phyloP scores from a whole-genome alignment of 2,113 vertebrate species.

The Chaenocephalus aceratus region DNA sequence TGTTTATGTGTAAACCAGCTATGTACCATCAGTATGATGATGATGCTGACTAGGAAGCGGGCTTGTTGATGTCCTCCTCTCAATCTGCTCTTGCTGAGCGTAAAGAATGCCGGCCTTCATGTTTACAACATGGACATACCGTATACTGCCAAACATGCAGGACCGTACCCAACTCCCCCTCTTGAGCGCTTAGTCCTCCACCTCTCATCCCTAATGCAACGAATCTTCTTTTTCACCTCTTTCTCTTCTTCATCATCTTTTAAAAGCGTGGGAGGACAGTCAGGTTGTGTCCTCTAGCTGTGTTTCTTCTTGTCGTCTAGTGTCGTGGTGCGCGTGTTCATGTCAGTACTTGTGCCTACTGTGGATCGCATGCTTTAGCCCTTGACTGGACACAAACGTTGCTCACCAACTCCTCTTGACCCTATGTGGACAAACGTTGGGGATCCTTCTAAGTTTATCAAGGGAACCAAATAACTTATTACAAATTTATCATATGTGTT shows the following conservation, averaged over 20 bases:
- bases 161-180: constrained; percentile 68
- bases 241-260: constrained; percentile 70
- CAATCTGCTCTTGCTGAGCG: constrained; percentile 60
- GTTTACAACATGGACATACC: constrained; percentile 80
- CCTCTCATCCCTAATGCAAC: constrained; percentile 61
- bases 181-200: constrained; percentile 62
- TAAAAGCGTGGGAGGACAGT: constrained; percentile 74
- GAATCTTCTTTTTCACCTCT: constrained; percentile 56
- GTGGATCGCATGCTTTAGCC: constrained; percentile 89
- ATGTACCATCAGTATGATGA: constrained; percentile 51
- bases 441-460: constrained; percentile 84
- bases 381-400: constrained; percentile 85
- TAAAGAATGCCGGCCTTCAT: constrained; percentile 73
- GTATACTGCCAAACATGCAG: constrained; percentile 80
- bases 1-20: constrained; percentile 59
- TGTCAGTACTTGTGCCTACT: constrained; percentile 87
- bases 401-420: constrained; percentile 84
- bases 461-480: constrained; percentile 88
- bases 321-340: constrained; percentile 86
- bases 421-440: constrained; percentile 82
- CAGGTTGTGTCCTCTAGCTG: constrained; percentile 78
- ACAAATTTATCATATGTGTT: constrained; percentile 87
- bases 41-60: constrained; percentile 57
- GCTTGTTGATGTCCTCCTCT: constrained; percentile 46
- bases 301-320: constrained; percentile 85